Evolutionary conservation across 2,113 vertebrate genomes (phyloP).

Genomic region (Oreotrochilus melanogaster): DNA sequence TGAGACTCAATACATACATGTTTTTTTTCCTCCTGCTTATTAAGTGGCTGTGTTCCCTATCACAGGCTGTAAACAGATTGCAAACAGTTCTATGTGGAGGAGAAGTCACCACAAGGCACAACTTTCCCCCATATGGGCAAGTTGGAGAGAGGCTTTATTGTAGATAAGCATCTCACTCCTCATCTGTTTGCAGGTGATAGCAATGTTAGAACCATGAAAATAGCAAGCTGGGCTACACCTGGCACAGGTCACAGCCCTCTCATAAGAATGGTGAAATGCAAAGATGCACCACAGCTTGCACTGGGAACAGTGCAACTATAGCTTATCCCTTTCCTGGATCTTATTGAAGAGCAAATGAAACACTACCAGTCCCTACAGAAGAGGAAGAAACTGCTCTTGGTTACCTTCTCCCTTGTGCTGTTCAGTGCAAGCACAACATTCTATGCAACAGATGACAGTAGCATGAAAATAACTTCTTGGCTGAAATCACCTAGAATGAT

Average conservation of each 20-base stretch:
- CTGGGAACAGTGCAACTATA: neutral
- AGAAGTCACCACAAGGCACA: neutral
- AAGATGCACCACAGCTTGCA: neutral
- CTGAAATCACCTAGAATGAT: neutral
- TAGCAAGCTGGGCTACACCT: neutral
- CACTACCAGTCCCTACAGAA: neutral
- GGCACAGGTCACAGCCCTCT: neutral
- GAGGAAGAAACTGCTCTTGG: neutral
- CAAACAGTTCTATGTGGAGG: neutral
- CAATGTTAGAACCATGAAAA: neutral
- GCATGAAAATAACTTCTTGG: neutral
- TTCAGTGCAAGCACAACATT: neutral
- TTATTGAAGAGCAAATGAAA: neutral
- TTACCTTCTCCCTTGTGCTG: neutral
- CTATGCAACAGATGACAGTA: neutral
- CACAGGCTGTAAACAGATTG: too few species aligned
- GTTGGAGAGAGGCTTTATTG: neutral
- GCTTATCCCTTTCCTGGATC: neutral
- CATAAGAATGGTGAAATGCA: neutral
- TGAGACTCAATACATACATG: neutral
- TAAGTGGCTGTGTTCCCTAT: neutral
- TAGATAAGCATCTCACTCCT: neutral
- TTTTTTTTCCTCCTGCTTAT: neutral
- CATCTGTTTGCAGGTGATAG: neutral
- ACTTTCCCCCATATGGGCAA: fast-evolving